Evolutionary conservation across 2,113 vertebrate genomes (phyloP).

Genomic region (Proteles cristata): DNA sequence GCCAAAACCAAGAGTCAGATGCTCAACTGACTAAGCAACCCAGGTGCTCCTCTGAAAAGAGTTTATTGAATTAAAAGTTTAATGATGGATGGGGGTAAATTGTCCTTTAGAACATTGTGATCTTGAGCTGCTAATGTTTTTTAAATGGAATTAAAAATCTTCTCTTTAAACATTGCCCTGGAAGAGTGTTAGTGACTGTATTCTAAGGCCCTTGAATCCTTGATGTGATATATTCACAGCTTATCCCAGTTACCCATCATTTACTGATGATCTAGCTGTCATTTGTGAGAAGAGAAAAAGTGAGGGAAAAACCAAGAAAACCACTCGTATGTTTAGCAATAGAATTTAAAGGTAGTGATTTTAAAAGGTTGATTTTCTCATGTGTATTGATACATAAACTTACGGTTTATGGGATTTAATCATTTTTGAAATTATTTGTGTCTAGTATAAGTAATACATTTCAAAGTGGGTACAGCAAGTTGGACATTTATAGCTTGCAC

Average conservation of each 20-base stretch:
- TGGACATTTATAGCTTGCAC: constrained; percentile 50
- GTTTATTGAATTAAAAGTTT: not conserved
- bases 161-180: not conserved
- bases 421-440: constrained; percentile 29
- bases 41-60: not conserved
- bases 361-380: not conserved
- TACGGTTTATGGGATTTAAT: constrained; percentile 7
- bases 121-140: not conserved
- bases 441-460: constrained; percentile 3
- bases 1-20: too few species aligned
- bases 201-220: not conserved
- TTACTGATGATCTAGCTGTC: not conserved
- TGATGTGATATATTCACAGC: not conserved
- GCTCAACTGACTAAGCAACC: too few species aligned
- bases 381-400: not conserved
- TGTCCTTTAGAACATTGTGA: not conserved
- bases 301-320: not conserved
- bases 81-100: not conserved
- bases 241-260: not conserved
- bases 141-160: not conserved
- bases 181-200: not conserved
- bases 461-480: constrained; percentile 18
- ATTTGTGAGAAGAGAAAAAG: not conserved
- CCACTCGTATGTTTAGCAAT: not conserved
- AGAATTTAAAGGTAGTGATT: not conserved